These are phyloP conservation scores for Apogon talboti DNA, from an alignment of 2,797 vertebrate species.

Conservation along the genomic window DNA sequence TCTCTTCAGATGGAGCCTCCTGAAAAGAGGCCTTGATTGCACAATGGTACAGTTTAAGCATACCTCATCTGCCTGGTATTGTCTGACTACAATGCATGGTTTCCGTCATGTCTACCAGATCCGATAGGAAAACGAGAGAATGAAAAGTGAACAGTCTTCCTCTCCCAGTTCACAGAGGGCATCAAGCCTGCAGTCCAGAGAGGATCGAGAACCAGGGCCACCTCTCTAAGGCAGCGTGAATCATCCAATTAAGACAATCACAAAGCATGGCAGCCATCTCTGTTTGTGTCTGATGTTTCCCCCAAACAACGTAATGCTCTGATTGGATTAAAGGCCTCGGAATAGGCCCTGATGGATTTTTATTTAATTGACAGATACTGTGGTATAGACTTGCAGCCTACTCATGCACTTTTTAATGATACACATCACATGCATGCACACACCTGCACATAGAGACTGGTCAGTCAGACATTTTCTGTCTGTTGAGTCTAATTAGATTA, in stretches of 20 bases:
- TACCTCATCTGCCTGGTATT: neutral
- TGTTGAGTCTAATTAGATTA: conserved; percentile 23
- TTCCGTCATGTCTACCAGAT: neutral
- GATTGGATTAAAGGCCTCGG: conserved; percentile 68
- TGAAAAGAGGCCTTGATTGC: neutral
- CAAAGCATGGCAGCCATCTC: conserved; percentile 48
- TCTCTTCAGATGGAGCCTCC: conserved; percentile 7
- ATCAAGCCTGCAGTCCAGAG: conserved; percentile 8
- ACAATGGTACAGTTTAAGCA: neutral
- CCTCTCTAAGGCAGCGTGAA: conserved; percentile 42
- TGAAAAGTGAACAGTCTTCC: conserved; percentile 4
- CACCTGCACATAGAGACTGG: neutral
- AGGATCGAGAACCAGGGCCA: conserved; percentile 22
- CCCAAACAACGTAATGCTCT: conserved; percentile 54
- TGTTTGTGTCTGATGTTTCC: conserved; percentile 55
- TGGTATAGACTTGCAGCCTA: conserved; percentile 16
- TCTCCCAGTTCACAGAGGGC: conserved; percentile 10
- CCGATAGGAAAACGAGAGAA: neutral
- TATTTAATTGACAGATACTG: conserved; percentile 54
- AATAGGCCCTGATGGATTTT: conserved; percentile 50
- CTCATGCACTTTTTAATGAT: conserved; percentile 32
- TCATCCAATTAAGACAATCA: conserved; percentile 67
- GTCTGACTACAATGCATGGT: neutral
- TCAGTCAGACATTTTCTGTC: neutral
- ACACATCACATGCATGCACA: conserved; percentile 1